Conservation (phyloP, 2,797 vertebrate species). For the Prionace glauca region DNA sequence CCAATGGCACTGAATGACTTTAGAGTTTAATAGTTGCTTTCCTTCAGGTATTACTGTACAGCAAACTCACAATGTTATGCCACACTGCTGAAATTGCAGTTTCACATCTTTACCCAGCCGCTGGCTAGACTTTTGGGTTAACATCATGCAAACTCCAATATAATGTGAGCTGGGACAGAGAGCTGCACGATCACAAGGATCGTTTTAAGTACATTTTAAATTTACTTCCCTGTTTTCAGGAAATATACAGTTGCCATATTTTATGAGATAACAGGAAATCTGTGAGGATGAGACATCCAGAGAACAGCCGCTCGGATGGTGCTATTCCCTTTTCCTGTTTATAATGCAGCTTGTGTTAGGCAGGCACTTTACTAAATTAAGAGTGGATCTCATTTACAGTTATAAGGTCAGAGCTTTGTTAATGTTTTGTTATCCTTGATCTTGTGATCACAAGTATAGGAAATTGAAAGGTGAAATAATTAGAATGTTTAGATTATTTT, state of each 20-base stretch:
- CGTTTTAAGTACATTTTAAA: neutral
- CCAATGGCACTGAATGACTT: neutral
- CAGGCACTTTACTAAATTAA: neutral
- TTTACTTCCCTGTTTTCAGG: neutral
- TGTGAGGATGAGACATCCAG: neutral
- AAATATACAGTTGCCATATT: neutral
- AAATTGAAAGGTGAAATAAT: neutral
- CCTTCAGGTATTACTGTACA: neutral
- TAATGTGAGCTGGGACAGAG: neutral
- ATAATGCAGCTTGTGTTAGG: neutral
- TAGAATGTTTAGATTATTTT: neutral
- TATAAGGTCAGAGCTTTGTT: neutral
- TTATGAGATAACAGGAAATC: neutral
- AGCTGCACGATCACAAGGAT: neutral
- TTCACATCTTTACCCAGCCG: neutral
- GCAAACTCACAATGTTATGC: neutral
- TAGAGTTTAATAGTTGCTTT: neutral
- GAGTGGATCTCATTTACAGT: neutral
- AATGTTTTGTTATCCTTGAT: neutral
- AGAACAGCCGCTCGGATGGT: neutral
- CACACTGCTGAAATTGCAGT: neutral
- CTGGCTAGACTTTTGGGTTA: neutral
- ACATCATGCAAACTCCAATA: neutral
- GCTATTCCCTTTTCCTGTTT: neutral
- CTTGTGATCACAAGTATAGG: neutral